These are phyloP conservation scores for Amiota communis DNA, from an alignment of 2,888 invertebrate species.

Conservation along the genomic window DNA sequence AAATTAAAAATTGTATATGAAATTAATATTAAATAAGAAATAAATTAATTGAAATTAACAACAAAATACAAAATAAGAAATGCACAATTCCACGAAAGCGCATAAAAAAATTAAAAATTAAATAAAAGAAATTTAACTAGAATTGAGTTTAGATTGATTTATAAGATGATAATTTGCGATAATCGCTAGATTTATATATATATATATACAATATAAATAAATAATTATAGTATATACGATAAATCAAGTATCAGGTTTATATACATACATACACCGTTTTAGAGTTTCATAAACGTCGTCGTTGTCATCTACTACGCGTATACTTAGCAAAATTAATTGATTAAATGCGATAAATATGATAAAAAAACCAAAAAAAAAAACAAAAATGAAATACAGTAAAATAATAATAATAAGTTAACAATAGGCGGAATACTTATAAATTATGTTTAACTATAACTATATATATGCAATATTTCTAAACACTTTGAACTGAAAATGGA, in stretches of 20 bases:
- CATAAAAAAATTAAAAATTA: neutral
- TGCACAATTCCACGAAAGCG: neutral
- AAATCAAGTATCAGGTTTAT: neutral
- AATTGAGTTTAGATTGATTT: neutral
- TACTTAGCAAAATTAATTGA: neutral
- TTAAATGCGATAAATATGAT: neutral
- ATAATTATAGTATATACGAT: no score
- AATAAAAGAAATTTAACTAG: neutral
- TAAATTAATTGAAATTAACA: constrained; percentile 13
- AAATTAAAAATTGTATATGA: constrained; percentile 53
- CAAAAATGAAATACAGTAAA: neutral
- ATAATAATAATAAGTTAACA: neutral
- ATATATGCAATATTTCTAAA: no score
- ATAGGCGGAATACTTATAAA: neutral
- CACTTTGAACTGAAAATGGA: no score
- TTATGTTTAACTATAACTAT: neutral
- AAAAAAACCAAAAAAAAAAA: neutral
- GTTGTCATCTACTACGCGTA: neutral
- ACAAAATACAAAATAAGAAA: constrained; percentile 19
- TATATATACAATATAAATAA: no score
- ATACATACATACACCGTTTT: neutral
- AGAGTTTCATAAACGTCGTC: constrained; percentile 18
- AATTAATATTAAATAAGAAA: constrained; percentile 45
- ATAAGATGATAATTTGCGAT: no score
- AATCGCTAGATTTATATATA: no score